Base-by-base conservation (phyloP, 2,888 invertebrate genomes). In the Timema cristinae region DNA sequence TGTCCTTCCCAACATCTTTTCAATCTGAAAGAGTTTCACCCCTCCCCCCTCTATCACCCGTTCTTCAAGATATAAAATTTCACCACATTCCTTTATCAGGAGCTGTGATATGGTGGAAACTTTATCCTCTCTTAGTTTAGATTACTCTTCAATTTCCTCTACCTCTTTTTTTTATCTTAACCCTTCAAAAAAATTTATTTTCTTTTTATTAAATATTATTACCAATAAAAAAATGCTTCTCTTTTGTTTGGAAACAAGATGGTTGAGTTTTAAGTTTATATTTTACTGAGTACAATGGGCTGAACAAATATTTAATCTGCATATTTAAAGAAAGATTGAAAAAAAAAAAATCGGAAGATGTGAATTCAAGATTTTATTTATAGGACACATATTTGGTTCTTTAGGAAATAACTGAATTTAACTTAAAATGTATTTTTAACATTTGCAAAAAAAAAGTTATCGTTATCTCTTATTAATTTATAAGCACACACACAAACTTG, bases 1-100 rank as follows among this genome's bases (percentile, higher is more conserved):
- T 63, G 63, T 63, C 63, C 47, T 32, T 63, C 63, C 11, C 63
- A 32, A 63, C 63, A 32, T 63, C 63, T 63, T 63, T 63, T 63
- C 63, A 63, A 63, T 63, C 63, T 48, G 63, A 48, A 63, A 63
- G 63, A 63, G 13, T 63, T 63, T 63, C 48, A 13, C 48, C 47
- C 48, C n/a, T 4, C 54, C n/a, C 54, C 54, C 54, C n/a, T 4
- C 54, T 4, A 32, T 1, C 32, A 1, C 32, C 32, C 32, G 1
- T 32, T 32, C 32, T 32, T 32, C 32, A 32, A 32, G 32, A 32
- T 32, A 32, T 32, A 48, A 48, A 63, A 63, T 63, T 63, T 47
- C 63, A 47, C 63, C 63, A 32, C 32, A 63, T 63, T 63, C 63
- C 11, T 63, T 47, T 63, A 63, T 63, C 63, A 48, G 48, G 32